These are phyloP conservation scores for Leptopilina drosophilae DNA, from an alignment of 2,888 invertebrate species.

Conservation along the genomic window DNA sequence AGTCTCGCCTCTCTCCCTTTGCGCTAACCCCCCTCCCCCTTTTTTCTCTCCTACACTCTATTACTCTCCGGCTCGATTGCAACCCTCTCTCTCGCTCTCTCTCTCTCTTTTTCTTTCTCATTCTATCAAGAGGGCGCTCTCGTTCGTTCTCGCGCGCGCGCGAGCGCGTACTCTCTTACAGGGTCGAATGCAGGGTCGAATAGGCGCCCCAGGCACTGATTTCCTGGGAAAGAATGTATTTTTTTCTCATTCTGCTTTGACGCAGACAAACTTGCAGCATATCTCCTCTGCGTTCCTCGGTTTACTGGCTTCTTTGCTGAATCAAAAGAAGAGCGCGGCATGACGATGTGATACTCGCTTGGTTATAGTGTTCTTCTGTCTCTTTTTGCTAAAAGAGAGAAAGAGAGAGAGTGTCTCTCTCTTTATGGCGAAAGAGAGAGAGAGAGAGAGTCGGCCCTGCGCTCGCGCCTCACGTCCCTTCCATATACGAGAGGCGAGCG, in stretches of 20 bases:
- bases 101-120: not conserved
- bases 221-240: slow-evolving; percentile 32
- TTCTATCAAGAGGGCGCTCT: slow-evolving; percentile 11
- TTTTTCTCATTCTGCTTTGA: slow-evolving; percentile 16
- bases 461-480: slow-evolving; percentile 40
- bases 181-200: slow-evolving; percentile 35
- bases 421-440: not conserved
- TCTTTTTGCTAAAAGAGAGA: not conserved
- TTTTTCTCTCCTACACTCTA: not conserved
- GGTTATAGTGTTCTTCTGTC: not conserved
- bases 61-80: not conserved
- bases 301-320: slow-evolving; percentile 27
- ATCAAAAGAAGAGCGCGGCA: slow-evolving; percentile 35
- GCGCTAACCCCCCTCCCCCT: not conserved
- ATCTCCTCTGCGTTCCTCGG: slow-evolving; percentile 27
- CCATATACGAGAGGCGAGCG: slow-evolving; percentile 42
- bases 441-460: not conserved
- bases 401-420: not conserved
- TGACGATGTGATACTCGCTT: slow-evolving; percentile 16
- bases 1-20: slow-evolving; percentile 13
- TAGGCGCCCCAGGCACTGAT: slow-evolving; percentile 36
- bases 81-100: not conserved
- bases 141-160: slow-evolving; percentile 6
- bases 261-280: slow-evolving; percentile 31
- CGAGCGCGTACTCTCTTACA: not conserved